Percentiles rank a stretch among this genome's conserved stretches.
These are phyloP conservation scores for Sarcophaga peregrina DNA, from an alignment of 1,140 invertebrate genomes.

Conservation along the genomic window DNA sequence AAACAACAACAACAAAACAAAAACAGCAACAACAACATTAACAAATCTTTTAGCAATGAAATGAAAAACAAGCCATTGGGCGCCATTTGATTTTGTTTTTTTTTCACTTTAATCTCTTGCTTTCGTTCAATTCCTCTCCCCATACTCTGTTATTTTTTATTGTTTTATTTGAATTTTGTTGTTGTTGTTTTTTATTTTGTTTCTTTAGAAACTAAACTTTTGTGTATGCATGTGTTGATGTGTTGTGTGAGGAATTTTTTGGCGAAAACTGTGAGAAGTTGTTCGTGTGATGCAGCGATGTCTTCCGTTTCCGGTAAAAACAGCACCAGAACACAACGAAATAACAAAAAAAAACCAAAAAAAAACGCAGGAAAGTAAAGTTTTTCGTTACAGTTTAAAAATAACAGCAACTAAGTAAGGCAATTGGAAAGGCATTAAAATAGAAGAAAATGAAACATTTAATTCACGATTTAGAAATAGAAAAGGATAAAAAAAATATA, in stretches of 20 bases:
- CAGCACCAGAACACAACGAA: background rate
- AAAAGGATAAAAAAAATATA: too few species aligned
- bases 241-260: background rate
- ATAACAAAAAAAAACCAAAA: too few species aligned
- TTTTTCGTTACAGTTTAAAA: background rate
- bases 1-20: background rate
- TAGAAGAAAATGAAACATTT: too few species aligned
- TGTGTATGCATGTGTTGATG: slow-evolving; percentile 8
- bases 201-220: slow-evolving; percentile 12
- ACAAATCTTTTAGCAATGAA: slow-evolving; percentile 36
- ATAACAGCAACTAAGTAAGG: background rate
- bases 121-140: background rate
- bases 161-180: slow-evolving; percentile 30
- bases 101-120: background rate
- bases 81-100: slow-evolving; percentile 35
- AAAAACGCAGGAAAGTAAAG: slow-evolving; percentile 4
- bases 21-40: background rate
- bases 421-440: too few species aligned
- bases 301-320: slow-evolving; percentile 40
- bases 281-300: slow-evolving; percentile 36
- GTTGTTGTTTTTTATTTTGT: slow-evolving; percentile 13
- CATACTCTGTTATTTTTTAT: background rate
- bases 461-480: too few species aligned
- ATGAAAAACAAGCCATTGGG: slow-evolving; percentile 41
- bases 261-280: slow-evolving; percentile 25